Evolutionary conservation across 2,797 vertebrate genomes (phyloP).

Genomic region (Acanthornis magna): DNA sequence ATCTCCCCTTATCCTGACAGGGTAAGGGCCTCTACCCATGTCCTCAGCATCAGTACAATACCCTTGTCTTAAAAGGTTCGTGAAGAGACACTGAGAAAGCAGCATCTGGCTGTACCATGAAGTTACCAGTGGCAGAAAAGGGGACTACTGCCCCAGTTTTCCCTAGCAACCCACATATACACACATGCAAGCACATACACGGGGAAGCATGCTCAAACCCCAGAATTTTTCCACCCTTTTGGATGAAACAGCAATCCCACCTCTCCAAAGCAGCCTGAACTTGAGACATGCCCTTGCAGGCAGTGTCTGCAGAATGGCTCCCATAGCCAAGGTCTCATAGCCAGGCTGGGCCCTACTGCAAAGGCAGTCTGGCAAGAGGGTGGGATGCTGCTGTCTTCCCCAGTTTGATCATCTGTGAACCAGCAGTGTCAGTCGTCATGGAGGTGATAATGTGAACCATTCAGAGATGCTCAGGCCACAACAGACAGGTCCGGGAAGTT

Average conservation of each 20-base stretch:
- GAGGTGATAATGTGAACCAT: background rate
- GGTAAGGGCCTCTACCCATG: background rate
- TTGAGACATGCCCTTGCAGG: accelerated
- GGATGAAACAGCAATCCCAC: background rate
- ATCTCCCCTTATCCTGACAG: background rate
- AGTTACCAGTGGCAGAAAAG: background rate
- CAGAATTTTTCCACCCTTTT: background rate
- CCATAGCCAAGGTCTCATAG: background rate
- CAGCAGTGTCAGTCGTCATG: background rate
- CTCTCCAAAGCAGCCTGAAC: background rate
- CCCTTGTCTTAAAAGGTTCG: background rate
- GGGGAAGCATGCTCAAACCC: background rate
- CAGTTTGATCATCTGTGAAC: background rate
- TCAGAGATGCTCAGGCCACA: background rate
- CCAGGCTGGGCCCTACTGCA: background rate
- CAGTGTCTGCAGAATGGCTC: background rate
- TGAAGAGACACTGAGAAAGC: background rate
- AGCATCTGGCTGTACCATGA: background rate
- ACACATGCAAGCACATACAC: slow-evolving; percentile 28
- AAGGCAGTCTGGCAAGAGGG: background rate
- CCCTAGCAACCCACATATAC: background rate
- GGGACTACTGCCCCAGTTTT: background rate
- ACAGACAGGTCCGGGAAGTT: background rate
- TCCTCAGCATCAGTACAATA: background rate
- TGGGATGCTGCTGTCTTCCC: background rate